Evolutionary conservation across 2,888 invertebrate genomes (phyloP).

Genomic region (Eristalis pertinax): DNA sequence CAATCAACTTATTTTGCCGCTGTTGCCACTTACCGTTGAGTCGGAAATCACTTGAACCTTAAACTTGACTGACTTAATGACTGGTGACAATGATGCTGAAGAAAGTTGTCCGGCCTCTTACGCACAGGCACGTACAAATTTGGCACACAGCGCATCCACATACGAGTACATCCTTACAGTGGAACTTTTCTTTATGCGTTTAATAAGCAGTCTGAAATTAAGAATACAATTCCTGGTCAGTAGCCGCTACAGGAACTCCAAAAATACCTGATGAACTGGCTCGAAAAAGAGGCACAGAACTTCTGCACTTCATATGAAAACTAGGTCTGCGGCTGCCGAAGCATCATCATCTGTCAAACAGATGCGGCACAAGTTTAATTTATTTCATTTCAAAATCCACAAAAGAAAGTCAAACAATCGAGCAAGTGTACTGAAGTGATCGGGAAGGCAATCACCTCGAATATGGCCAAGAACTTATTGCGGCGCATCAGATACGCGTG

Average conservation of each 20-base stretch:
- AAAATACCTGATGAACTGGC: conserved; percentile 35
- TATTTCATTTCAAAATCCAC: conserved; percentile 25
- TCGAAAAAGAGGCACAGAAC: conserved; percentile 10
- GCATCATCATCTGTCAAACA: conserved; percentile 20
- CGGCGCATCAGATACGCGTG: conserved; percentile 25
- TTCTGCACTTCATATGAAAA: conserved; percentile 36
- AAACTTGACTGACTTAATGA: conserved; percentile 48
- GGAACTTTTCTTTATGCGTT: conserved; percentile 4
- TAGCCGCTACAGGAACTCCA: background rate
- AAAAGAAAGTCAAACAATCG: conserved; percentile 54
- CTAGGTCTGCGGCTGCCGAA: conserved; percentile 40
- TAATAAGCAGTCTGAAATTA: conserved; percentile 20
- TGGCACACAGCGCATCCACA: conserved; percentile 16
- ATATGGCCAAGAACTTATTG: conserved; percentile 38
- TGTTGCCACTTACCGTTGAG: background rate
- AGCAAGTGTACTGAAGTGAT: conserved; percentile 2
- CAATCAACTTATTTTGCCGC: background rate
- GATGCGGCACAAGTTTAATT: conserved; percentile 29
- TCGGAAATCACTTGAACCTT: conserved; percentile 47
- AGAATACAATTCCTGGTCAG: conserved; percentile 3
- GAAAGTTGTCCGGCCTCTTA: conserved; percentile 48
- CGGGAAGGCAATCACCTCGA: conserved; percentile 47
- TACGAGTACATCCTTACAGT: background rate
- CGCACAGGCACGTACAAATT: conserved; percentile 6
- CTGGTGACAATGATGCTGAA: conserved; percentile 26